Percentiles rank a stretch among this genome's conserved stretches.
These are phyloP conservation scores for Philopotamus ludificatus DNA, from an alignment of 1,140 invertebrate species.

Conservation along the genomic window DNA sequence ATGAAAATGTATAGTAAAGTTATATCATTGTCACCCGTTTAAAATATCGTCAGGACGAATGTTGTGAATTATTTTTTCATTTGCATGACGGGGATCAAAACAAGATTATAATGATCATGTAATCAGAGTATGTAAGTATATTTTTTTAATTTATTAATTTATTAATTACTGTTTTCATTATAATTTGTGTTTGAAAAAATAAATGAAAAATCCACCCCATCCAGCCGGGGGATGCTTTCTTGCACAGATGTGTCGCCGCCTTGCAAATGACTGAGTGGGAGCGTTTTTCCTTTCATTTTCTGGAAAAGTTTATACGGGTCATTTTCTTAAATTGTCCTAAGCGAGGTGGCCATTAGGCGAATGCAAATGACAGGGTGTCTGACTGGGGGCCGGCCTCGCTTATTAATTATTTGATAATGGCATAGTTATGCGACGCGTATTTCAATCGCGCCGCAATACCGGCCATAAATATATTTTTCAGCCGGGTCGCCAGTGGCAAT, in stretches of 20 bases:
- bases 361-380: conserved; percentile 38
- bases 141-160: no score
- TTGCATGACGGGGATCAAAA: no score
- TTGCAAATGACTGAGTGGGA: not conserved
- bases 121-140: no score
- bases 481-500: conserved; percentile 25
- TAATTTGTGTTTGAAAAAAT: no score
- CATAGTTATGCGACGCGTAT: conserved; percentile 22
- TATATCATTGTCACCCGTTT: no score
- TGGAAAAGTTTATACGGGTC: conserved; percentile 4
- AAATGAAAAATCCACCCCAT: no score
- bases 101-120: no score
- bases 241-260: not conserved
- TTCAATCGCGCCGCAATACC: not conserved
- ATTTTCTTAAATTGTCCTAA: conserved; percentile 27
- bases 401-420: conserved; percentile 38
- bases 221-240: not conserved
- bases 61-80: no score
- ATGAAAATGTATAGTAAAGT: no score
- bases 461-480: not conserved
- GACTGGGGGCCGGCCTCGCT: conserved; percentile 22
- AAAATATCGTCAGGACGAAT: no score
- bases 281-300: conserved; percentile 6
- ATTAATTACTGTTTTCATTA: no score
- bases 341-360: conserved; percentile 35